Evolutionary conservation across 2,888 invertebrate species (phyloP).

Genomic region (Nebria brevicollis): DNA sequence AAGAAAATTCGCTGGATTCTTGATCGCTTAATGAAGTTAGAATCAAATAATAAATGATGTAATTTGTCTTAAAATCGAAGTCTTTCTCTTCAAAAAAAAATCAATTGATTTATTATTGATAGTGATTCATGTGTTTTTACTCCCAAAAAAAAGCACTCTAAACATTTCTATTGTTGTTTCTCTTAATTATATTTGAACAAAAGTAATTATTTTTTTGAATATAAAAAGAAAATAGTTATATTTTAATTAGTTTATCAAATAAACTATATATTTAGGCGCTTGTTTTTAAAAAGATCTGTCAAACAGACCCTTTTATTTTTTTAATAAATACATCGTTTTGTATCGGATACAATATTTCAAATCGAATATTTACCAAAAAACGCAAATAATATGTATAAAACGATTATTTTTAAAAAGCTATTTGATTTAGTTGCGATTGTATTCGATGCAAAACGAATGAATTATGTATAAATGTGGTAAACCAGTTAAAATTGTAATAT

Average conservation of each 20-base stretch:
- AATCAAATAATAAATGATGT: conserved; percentile 1
- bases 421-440: neutral
- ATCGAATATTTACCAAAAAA: neutral
- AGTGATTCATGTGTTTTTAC: conserved; percentile 17
- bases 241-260: conserved; percentile 1
- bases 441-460: neutral
- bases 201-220: neutral
- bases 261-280: neutral
- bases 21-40: neutral
- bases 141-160: conserved; percentile 5
- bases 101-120: neutral
- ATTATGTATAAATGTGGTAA: neutral
- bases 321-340: neutral
- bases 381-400: neutral
- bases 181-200: conserved; percentile 5
- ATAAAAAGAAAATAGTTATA: conserved; percentile 14
- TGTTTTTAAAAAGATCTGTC: neutral
- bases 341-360: neutral
- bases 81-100: neutral
- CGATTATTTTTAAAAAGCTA: neutral
- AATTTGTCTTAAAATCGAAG: neutral
- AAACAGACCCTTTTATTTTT: neutral
- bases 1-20: neutral
- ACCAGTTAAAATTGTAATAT: neutral
- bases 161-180: neutral